A percentile compares a stretch with the other conserved stretches of the same genome.
Evolutionary conservation across 2,888 invertebrate species (phyloP).

Genomic region (Lordiphosa andalusiaca): DNA sequence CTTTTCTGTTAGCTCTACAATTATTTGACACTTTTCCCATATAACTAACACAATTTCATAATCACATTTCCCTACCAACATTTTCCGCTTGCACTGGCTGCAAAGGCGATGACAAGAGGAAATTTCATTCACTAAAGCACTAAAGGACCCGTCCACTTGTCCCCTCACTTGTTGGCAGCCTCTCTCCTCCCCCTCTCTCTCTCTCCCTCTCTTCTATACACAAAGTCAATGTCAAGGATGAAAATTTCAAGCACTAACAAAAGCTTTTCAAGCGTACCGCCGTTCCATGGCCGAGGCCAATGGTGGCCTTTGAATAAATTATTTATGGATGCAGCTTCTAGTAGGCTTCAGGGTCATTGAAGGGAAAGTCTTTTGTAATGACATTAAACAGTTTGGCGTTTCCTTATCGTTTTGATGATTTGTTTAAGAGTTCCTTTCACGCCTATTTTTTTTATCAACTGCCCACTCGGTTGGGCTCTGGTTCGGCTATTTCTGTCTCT

Average conservation of each 20-base stretch:
- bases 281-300: conserved; percentile 51
- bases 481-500: conserved; percentile 14
- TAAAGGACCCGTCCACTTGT: conserved; percentile 1
- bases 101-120: neutral
- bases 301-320: conserved; percentile 49
- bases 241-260: conserved; percentile 48
- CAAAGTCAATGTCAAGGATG: conserved; percentile 69
- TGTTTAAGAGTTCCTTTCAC: neutral
- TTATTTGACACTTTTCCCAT: too few species aligned
- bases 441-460: conserved; percentile 7
- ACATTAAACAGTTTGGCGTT: conserved; percentile 1
- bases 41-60: too few species aligned
- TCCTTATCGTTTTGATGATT: conserved; percentile 3
- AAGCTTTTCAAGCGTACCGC: conserved; percentile 28
- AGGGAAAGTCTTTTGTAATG: neutral
- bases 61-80: too few species aligned
- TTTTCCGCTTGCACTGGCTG: neutral
- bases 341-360: conserved; percentile 19
- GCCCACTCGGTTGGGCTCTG: conserved; percentile 4
- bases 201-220: conserved; percentile 36
- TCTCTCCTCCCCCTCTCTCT: conserved; percentile 14
- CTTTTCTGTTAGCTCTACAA: too few species aligned
- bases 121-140: conserved; percentile 1
- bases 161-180: conserved; percentile 12
- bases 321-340: conserved; percentile 32